Percentiles rank a stretch among this genome's conserved stretches.
These are phyloP conservation scores for Palythoa grandiflora DNA, from an alignment of 92 coral and sea anemone species.

Conservation along the genomic window DNA sequence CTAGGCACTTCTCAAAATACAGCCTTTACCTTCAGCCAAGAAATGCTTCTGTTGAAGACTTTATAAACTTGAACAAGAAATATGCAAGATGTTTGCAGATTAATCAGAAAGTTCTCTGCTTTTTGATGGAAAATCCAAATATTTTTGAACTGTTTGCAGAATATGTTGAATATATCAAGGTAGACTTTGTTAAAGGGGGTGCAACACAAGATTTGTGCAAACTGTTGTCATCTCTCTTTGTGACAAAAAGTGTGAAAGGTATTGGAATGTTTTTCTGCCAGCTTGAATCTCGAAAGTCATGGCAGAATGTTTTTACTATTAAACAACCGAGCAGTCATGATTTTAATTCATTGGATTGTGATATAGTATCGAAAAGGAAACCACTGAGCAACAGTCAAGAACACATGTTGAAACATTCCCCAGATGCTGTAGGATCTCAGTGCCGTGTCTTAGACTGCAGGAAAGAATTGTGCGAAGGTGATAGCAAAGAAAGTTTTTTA, in stretches of 20 bases:
- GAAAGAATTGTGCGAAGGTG: too few species aligned
- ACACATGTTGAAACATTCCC: too few species aligned
- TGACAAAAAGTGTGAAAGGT: conserved; percentile 9
- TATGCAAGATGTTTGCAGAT: conserved; percentile 39
- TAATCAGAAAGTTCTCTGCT: conserved; percentile 21
- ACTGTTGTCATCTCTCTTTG: background rate
- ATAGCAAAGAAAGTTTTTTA: background rate
- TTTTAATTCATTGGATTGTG: background rate
- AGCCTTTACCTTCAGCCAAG: background rate
- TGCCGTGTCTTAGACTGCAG: too few species aligned
- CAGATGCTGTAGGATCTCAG: too few species aligned
- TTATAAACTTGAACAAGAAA: conserved; percentile 29
- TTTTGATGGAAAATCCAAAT: background rate
- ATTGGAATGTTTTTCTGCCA: conserved; percentile 29
- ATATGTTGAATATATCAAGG: conserved; percentile 23
- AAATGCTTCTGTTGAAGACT: conserved; percentile 1
- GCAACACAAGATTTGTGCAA: background rate
- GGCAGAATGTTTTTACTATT: background rate
- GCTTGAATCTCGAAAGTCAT: background rate
- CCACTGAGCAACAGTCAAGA: background rate
- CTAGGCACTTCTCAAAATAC: background rate
- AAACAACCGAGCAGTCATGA: background rate
- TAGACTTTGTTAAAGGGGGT: conserved; percentile 6
- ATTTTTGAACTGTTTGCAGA: conserved; percentile 35
- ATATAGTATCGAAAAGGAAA: background rate